Evolutionary conservation across 2,888 invertebrate species (phyloP).

Genomic region (Cephonodes hylas): DNA sequence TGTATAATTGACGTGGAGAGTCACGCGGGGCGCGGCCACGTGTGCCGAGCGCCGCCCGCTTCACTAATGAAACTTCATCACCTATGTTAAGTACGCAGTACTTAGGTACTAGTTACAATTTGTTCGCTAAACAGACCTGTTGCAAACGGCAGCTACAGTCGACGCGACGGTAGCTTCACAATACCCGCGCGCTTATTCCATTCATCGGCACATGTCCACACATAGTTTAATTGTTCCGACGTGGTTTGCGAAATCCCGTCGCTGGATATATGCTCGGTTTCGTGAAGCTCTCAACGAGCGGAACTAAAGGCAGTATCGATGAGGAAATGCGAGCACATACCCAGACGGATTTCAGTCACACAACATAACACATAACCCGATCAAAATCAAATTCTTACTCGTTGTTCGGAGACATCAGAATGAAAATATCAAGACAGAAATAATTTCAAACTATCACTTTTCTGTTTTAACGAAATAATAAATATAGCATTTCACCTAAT

Average conservation of each 20-base stretch:
- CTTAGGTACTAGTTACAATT: conserved; percentile 48
- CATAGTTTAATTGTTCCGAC: conserved; percentile 25
- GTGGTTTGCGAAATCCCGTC: conserved; percentile 34
- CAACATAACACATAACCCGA: conserved; percentile 61
- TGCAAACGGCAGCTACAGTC: conserved; percentile 13
- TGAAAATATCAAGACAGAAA: conserved; percentile 80
- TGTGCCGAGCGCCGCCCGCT: conserved; percentile 43
- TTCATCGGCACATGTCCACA: conserved; percentile 64
- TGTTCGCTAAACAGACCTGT: conserved; percentile 20
- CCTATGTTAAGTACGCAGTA: conserved; percentile 65
- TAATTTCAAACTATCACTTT: conserved; percentile 77
- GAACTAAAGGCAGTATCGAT: conserved; percentile 15
- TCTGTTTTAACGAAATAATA: conserved; percentile 75
- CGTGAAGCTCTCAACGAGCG: conserved; percentile 16
- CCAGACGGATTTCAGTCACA: conserved; percentile 40
- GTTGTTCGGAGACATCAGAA: conserved; percentile 60
- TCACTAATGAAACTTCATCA: conserved; percentile 61
- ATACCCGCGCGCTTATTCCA: conserved; percentile 24
- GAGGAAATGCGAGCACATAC: conserved; percentile 32
- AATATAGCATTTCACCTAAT: conserved; percentile 78
- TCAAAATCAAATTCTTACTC: conserved; percentile 59
- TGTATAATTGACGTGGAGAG: conserved; percentile 72
- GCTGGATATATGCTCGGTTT: conserved; percentile 36
- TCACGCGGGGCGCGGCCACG: conserved; percentile 39
- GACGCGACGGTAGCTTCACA: conserved; percentile 16